These are phyloP conservation scores for Hyperoplus lanceolatus DNA, from an alignment of 2,797 vertebrate genomes.

Conservation along the genomic window DNA sequence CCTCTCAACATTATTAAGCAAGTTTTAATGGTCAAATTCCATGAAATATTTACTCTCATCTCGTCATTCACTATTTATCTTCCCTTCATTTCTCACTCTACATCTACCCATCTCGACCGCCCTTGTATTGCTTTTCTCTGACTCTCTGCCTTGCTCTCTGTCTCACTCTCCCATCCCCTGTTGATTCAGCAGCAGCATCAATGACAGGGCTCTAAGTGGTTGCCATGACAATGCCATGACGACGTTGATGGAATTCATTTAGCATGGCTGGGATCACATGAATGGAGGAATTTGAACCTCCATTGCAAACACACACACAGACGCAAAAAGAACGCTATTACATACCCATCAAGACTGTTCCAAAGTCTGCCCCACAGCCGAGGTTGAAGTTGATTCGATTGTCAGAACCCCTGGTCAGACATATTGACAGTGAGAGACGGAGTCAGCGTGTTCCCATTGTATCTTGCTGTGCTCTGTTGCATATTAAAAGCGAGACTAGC, in stretches of 20 bases:
- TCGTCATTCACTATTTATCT: slow-evolving; percentile 30
- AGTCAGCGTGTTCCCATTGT: slow-evolving; percentile 19
- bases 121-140: slow-evolving; percentile 28
- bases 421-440: neutral
- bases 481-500: slow-evolving; percentile 12
- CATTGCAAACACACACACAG: slow-evolving; percentile 21
- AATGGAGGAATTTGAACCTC: slow-evolving; percentile 65
- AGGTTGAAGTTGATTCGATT: neutral
- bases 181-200: slow-evolving; percentile 67
- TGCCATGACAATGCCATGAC: slow-evolving; percentile 80
- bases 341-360: neutral
- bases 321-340: neutral
- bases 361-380: neutral
- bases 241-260: slow-evolving; percentile 75
- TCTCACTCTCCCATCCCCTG: slow-evolving; percentile 41
- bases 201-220: slow-evolving; percentile 69
- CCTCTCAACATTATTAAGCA: slow-evolving; percentile 53
- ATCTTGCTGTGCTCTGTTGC: slow-evolving; percentile 16
- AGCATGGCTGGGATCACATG: slow-evolving; percentile 42
- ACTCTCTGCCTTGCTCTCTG: neutral
- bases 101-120: slow-evolving; percentile 8
- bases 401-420: neutral
- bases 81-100: slow-evolving; percentile 20
- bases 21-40: slow-evolving; percentile 47
- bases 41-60: slow-evolving; percentile 53